Evolutionary conservation across 2,888 invertebrate species (phyloP).

Genomic region (Meiosimyza decipiens): DNA sequence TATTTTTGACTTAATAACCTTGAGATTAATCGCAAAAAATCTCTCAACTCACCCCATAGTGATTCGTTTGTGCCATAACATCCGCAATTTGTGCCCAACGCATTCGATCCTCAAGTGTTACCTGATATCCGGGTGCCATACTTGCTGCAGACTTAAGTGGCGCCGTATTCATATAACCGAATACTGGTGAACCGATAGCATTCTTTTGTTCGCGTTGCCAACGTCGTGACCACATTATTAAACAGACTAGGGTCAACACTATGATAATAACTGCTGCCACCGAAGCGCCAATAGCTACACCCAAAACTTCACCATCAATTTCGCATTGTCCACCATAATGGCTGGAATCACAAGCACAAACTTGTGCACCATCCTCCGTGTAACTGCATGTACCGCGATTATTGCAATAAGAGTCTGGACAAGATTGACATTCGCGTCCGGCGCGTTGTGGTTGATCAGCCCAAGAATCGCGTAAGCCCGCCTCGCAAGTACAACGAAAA

Average conservation of each 20-base stretch:
- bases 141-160: constrained; percentile 74
- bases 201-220: constrained; percentile 92
- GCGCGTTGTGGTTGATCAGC: constrained; percentile 74
- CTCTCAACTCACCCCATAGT: constrained; percentile 78
- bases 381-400: constrained; percentile 88
- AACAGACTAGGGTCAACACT: constrained; percentile 83
- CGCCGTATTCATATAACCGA: constrained; percentile 85
- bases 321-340: constrained; percentile 91
- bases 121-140: constrained; percentile 81
- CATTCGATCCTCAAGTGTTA: constrained; percentile 82
- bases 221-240: constrained; percentile 92
- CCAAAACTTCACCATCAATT: constrained; percentile 91
- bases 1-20: not conserved
- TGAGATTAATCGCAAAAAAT: not conserved
- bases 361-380: constrained; percentile 70
- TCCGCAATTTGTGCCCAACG: constrained; percentile 92
- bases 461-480: constrained; percentile 81
- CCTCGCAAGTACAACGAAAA: constrained; percentile 75
- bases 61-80: constrained; percentile 86
- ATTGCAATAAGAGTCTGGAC: constrained; percentile 82
- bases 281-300: constrained; percentile 90
- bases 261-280: constrained; percentile 90
- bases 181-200: constrained; percentile 82
- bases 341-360: constrained; percentile 77
- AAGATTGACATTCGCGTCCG: constrained; percentile 82